Conservation (phyloP, 1,140 invertebrate species). For the Drosophila punjabiensis region DNA sequence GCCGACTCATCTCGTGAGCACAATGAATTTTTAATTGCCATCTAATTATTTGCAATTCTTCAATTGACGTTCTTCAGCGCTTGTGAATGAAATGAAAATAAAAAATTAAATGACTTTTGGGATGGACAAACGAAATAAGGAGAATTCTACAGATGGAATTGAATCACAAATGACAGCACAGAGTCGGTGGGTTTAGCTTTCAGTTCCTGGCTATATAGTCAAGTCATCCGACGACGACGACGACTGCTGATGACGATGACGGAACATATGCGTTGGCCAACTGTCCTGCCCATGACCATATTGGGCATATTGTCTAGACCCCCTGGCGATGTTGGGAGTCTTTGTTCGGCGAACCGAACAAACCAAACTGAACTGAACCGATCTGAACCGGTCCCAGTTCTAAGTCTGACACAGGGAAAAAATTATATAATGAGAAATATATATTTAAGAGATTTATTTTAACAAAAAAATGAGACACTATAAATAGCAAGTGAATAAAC, state of each 20-base stretch:
- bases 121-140: background rate
- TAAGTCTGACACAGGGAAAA: conserved; percentile 14
- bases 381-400: conserved; percentile 60
- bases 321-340: conserved; percentile 53
- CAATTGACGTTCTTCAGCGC: conserved; percentile 59
- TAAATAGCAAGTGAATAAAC: background rate
- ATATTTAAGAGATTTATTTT: background rate
- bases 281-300: conserved; percentile 56
- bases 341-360: conserved; percentile 50
- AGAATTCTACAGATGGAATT: conserved; percentile 3
- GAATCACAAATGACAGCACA: background rate
- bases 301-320: conserved; percentile 66
- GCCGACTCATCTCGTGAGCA: conserved; percentile 28
- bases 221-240: conserved; percentile 4
- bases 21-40: conserved; percentile 74
- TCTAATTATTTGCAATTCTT: conserved; percentile 73
- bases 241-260: conserved; percentile 18
- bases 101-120: conserved; percentile 6
- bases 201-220: conserved; percentile 1
- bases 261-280: conserved; percentile 23
- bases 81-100: conserved; percentile 14
- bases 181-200: conserved; percentile 1
- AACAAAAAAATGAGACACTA: background rate
- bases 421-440: background rate
- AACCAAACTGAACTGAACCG: conserved; percentile 11